Conservation (phyloP, 2,888 invertebrate species). For the Panzeria rudis region DNA sequence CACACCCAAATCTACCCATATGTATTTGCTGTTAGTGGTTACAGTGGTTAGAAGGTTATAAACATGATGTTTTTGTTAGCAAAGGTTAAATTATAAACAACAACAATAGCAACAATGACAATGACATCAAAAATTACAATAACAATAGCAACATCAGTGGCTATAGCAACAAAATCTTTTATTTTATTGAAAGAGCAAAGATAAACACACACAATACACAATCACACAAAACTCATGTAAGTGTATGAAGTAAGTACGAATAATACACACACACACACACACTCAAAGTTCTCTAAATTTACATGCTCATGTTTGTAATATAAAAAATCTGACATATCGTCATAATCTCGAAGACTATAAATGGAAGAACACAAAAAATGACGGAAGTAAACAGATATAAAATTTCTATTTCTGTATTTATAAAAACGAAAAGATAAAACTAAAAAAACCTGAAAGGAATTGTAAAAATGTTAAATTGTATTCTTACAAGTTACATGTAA, state of each 20-base stretch:
- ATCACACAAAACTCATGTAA: not conserved
- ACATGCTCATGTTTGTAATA: conserved; percentile 9
- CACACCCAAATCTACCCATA: not conserved
- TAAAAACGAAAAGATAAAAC: conserved; percentile 42
- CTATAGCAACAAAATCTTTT: conserved; percentile 42
- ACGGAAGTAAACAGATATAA: conserved; percentile 50
- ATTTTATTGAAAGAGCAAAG: conserved; percentile 44
- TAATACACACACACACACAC: not conserved
- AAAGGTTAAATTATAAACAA: conserved; percentile 66
- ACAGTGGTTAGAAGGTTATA: conserved; percentile 68
- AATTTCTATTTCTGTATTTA: conserved; percentile 62
- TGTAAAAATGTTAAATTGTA: conserved; percentile 57
- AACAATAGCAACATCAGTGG: conserved; percentile 23
- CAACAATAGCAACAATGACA: conserved; percentile 23
- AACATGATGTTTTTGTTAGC: conserved; percentile 66
- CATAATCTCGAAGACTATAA: conserved; percentile 57
- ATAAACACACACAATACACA: not conserved
- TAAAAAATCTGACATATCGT: conserved; percentile 62
- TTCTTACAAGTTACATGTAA: conserved; percentile 11
- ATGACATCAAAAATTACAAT: conserved; percentile 3
- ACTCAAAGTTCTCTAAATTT: not conserved
- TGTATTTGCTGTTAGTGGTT: conserved; percentile 63
- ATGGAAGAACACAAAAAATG: conserved; percentile 7
- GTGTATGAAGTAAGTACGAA: not conserved
- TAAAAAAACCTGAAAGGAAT: conserved; percentile 30